Evolutionary conservation across 2,113 vertebrate genomes (phyloP).

Genomic region (Gobio gobio): DNA sequence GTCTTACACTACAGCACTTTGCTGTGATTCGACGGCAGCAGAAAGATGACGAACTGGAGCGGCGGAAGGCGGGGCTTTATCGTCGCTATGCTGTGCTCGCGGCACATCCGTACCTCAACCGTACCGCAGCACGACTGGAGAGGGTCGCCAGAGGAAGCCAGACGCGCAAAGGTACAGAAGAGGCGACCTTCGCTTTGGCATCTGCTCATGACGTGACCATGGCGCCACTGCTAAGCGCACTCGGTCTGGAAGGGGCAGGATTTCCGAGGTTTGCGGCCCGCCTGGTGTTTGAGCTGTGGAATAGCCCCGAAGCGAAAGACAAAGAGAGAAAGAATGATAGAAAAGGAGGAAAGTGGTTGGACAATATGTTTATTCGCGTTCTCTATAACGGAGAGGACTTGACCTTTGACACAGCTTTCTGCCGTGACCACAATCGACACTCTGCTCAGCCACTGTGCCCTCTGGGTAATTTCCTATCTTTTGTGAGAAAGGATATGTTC

Average conservation of each 20-base stretch:
- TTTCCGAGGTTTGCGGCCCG: conserved; percentile 96
- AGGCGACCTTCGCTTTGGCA: conserved; percentile 82
- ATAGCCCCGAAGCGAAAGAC: conserved; percentile 65
- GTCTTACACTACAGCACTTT: conserved; percentile 87
- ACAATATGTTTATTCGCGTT: conserved; percentile 83
- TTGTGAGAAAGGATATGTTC: conserved; percentile 92
- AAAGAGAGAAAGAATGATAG: conserved; percentile 51
- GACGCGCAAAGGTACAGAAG: conserved; percentile 64
- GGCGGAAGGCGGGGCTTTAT: conserved; percentile 84
- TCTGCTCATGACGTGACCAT: conserved; percentile 95
- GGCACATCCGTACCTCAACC: conserved; percentile 90
- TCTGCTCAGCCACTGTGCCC: conserved; percentile 87
- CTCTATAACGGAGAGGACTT: conserved; percentile 94
- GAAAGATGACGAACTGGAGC: conserved; percentile 87
- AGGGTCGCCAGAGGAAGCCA: conserved; percentile 72
- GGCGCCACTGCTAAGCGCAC: conserved; percentile 91
- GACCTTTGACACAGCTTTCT: conserved; percentile 92
- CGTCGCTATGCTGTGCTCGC: conserved; percentile 87
- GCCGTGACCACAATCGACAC: conserved; percentile 77
- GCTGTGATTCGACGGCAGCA: conserved; percentile 91
- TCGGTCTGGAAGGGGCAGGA: conserved; percentile 86
- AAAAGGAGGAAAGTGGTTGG: conserved; percentile 66
- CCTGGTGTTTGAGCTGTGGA: conserved; percentile 94
- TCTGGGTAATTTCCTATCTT: conserved; percentile 86
- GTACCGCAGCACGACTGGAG: conserved; percentile 84